A percentile compares a stretch with the other conserved stretches of the same genome.
Evolutionary conservation across 2,888 invertebrate genomes (phyloP).

Genomic region (Chouioia cunea): DNA sequence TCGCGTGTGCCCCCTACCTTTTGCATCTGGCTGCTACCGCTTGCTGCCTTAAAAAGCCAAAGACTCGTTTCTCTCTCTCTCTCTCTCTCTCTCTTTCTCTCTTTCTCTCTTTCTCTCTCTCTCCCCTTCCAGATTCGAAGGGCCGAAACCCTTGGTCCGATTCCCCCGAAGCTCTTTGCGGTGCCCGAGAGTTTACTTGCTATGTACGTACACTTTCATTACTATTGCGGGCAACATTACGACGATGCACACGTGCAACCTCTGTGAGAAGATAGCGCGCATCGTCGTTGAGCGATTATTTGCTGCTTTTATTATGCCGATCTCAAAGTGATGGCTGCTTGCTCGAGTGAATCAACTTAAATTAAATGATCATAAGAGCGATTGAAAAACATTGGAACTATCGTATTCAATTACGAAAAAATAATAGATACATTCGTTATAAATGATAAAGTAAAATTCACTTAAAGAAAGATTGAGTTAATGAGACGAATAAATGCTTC

Average conservation of each 20-base stretch:
- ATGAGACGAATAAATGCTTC: too few species aligned
- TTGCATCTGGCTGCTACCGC: conserved; percentile 65
- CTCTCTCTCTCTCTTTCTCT: conserved; percentile 39
- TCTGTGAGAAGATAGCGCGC: too few species aligned
- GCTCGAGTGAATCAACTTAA: too few species aligned
- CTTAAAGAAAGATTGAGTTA: too few species aligned
- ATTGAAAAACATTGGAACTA: too few species aligned
- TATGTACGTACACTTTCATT: conserved; percentile 13
- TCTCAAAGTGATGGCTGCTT: not conserved
- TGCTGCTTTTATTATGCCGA: conserved; percentile 7
- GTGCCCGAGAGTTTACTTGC: conserved; percentile 26
- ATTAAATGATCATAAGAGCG: too few species aligned
- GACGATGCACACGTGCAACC: conserved; percentile 34
- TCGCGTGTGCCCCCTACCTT: conserved; percentile 58
- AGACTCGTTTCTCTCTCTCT: conserved; percentile 47
- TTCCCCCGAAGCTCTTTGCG: conserved; percentile 30
- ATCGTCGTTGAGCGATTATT: not conserved
- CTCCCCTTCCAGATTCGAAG: conserved; percentile 20
- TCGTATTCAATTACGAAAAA: too few species aligned
- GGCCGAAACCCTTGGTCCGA: conserved; percentile 47
- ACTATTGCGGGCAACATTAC: conserved; percentile 48
- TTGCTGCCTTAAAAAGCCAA: conserved; percentile 57
- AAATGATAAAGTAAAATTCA: too few species aligned
- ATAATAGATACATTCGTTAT: too few species aligned
- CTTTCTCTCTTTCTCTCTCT: conserved; percentile 37